phyloP scores from a whole-genome alignment of 2,113 vertebrate species.

The Ailuropoda melanoleuca region DNA sequence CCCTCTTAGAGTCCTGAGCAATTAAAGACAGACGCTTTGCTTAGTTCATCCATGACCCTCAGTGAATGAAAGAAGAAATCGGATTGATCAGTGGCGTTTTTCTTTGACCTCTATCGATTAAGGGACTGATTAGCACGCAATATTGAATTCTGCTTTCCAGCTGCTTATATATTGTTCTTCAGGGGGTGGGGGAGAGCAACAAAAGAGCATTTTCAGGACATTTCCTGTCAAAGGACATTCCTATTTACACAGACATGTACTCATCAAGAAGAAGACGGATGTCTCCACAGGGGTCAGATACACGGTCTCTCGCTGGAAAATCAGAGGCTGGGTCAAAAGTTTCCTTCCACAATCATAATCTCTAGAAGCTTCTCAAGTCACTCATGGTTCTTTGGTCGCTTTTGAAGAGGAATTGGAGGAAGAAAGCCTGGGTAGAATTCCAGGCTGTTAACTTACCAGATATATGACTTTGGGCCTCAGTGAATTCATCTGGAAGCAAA shows the following conservation, averaged over 20 bases:
- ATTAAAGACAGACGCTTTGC: background rate
- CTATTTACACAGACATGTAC: background rate
- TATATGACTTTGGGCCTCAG: background rate
- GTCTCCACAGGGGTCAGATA: background rate
- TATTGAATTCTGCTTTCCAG: background rate
- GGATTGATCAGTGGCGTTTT: background rate
- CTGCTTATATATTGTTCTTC: background rate
- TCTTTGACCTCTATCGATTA: background rate
- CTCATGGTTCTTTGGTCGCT: background rate
- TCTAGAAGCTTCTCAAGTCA: constrained; percentile 14
- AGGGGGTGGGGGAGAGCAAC: background rate
- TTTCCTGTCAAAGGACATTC: background rate
- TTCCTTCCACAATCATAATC: background rate
- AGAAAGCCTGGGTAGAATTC: background rate
- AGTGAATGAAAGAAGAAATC: background rate
- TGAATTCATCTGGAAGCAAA: background rate
- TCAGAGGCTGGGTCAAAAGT: background rate
- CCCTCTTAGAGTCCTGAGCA: background rate
- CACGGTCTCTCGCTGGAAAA: background rate
- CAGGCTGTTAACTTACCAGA: background rate
- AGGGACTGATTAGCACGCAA: background rate
- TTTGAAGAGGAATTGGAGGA: background rate
- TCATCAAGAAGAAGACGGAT: background rate
- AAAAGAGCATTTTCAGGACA: background rate
- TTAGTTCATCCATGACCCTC: background rate